These are phyloP conservation scores for Epirrhoe tristata DNA, from an alignment of 2,888 invertebrate species.

Conservation along the genomic window DNA sequence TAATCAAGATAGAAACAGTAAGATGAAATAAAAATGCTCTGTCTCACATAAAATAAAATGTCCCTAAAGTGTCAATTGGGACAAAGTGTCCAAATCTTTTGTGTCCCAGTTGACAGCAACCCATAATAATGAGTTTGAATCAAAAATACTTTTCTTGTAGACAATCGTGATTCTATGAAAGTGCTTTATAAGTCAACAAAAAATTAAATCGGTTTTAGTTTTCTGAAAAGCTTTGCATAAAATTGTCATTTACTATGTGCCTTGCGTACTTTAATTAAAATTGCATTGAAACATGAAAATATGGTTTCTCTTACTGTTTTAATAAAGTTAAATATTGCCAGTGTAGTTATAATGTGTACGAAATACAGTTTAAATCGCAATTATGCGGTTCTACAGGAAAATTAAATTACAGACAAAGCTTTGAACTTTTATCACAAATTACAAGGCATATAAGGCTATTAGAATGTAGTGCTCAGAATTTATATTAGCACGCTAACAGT, in stretches of 20 bases:
- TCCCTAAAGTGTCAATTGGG: too few relatives aligned
- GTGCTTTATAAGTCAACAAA: slow-evolving; percentile 14
- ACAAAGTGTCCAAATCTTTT: too few relatives aligned
- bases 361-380: slow-evolving; percentile 14
- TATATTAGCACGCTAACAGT: too few relatives aligned
- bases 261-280: slow-evolving; percentile 27
- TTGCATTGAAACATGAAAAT: slow-evolving; percentile 21
- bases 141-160: not conserved
- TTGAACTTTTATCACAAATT: not conserved
- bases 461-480: not conserved
- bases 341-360: slow-evolving; percentile 10
- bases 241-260: slow-evolving; percentile 23
- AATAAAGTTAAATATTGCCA: slow-evolving; percentile 16
- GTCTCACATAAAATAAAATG: too few relatives aligned
- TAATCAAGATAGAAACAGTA: too few relatives aligned
- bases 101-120: too few relatives aligned
- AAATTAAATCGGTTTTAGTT: slow-evolving; percentile 18
- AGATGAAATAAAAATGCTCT: too few relatives aligned
- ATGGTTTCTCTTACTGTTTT: slow-evolving; percentile 24
- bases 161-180: slow-evolving; percentile 1
- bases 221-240: slow-evolving; percentile 28
- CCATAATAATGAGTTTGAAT: not conserved
- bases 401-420: not conserved
- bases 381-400: slow-evolving; percentile 2
- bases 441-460: not conserved